These are phyloP conservation scores for Drosophila obscura DNA, from an alignment of 1,140 invertebrate genomes.

Conservation along the genomic window DNA sequence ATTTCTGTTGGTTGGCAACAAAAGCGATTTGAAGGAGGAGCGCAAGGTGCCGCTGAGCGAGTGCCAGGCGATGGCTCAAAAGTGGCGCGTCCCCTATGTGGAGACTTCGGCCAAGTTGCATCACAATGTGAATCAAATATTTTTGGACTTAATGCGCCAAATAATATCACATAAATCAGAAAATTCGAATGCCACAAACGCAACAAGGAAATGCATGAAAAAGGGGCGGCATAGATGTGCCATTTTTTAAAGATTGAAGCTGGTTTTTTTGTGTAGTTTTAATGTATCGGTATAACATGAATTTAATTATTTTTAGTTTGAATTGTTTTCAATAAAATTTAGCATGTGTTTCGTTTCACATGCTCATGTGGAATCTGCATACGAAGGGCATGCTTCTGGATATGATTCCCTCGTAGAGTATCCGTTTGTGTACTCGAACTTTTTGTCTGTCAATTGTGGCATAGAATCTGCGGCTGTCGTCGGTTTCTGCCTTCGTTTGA, in stretches of 20 bases:
- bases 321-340: too few species aligned
- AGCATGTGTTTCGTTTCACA: background rate
- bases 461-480: conserved; percentile 76
- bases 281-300: too few species aligned
- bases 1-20: conserved; percentile 99
- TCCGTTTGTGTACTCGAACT: conserved; percentile 42
- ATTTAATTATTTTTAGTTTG: too few species aligned
- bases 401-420: conserved; percentile 8
- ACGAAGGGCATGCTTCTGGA: too few species aligned
- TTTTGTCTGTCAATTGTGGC: conserved; percentile 78
- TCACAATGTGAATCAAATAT: conserved; percentile 90
- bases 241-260: too few species aligned
- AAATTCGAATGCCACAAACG: too few species aligned
- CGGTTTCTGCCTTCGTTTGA: conserved; percentile 52
- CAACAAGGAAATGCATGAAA: too few species aligned
- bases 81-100: conserved; percentile 98
- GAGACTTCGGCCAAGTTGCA: conserved; percentile 99
- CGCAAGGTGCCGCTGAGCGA: conserved; percentile 95
- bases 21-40: conserved; percentile 95
- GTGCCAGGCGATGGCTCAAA: conserved; percentile 93
- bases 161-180: too few species aligned
- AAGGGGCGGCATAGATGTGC: too few species aligned
- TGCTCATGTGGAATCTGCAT: too few species aligned
- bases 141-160: too few species aligned
- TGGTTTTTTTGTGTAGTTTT: too few species aligned